Evolutionary conservation across 2,888 invertebrate species (phyloP), one percentile per base, ranked within the genome.

Genomic region (Pherbina coryleti): DNA sequence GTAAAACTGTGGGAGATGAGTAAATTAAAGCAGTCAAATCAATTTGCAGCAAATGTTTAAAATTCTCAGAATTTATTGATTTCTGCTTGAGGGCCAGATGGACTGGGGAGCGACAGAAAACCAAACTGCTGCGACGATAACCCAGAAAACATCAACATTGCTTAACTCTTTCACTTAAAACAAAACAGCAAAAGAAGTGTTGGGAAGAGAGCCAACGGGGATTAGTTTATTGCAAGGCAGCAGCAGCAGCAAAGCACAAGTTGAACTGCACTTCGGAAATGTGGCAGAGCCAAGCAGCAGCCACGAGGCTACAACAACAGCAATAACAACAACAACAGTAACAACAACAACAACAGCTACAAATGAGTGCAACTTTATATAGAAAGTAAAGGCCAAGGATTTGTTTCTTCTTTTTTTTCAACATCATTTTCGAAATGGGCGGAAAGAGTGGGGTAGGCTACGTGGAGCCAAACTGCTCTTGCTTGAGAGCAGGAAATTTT

Each of bases 311-410:
- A 31, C 19, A 9, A 55, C n/a, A 55, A 19, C 37, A 67, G 4
- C 34, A 67, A 37, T n/a, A 67, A 44, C 44, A 14, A 37, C 37
- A 37, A 34, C 14, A 67, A 44, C 67, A 44, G n/a, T 3, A 49
- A 22, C 22, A 60, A 60, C 25, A 25, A 11, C 44, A 44, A 44
- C 25, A 22, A 22, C 9, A 8, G 8, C 37, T 7, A 14, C 44
- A 11, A 44, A 44, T 44, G 44, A 44, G 28, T 4, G 5, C 60
- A 37, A 44, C 22, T 67, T 34, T 55, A 71, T 34, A 53, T 34
- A n/a, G 57, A 57, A 17, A 17, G 25, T 19, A 62, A 73, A 73
- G 57, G 73, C 60, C 73, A 73, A 73, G 73, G 73, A 44, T 37
- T 49, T 37, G 62, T 57, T 37, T 37, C 5, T 31, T 31, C 5